Percentiles rank a stretch among this genome's conserved stretches.
phyloP scores from a whole-genome alignment of 2,888 invertebrate genomes.

The Meteorus colon region DNA sequence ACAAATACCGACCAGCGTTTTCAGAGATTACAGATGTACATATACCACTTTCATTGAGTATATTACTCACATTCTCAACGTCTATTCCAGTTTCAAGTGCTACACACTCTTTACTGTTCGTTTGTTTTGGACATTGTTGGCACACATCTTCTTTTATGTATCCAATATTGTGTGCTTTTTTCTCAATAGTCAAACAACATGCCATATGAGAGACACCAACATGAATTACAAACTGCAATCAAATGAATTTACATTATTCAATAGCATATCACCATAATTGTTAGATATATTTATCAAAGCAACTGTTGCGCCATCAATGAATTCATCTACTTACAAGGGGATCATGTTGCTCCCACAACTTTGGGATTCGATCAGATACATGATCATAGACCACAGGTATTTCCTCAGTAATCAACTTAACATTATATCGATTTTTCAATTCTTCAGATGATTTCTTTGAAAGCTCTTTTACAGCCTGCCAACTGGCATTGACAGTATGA shows the following conservation, averaged over 20 bases:
- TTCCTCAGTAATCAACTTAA: constrained; percentile 77
- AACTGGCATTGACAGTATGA: constrained; percentile 86
- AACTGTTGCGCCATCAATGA: not conserved
- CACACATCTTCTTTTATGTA: constrained; percentile 76
- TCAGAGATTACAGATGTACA: constrained; percentile 75
- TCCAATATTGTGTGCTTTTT: constrained; percentile 78
- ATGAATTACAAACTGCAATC: constrained; percentile 83
- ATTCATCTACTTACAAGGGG: constrained; percentile 77
- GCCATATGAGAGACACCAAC: constrained; percentile 84
- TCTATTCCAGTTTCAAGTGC: constrained; percentile 77
- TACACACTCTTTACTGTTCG: constrained; percentile 73
- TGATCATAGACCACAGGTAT: constrained; percentile 83
- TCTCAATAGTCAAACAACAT: constrained; percentile 80
- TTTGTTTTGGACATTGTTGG: constrained; percentile 72
- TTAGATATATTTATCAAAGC: not conserved
- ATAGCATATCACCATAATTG: not conserved
- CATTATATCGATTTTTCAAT: constrained; percentile 74
- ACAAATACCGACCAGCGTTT: constrained; percentile 85
- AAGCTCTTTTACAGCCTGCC: constrained; percentile 84
- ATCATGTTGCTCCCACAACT: constrained; percentile 81
- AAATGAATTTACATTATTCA: constrained; percentile 7
- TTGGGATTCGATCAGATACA: constrained; percentile 79
- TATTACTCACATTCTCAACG: constrained; percentile 75
- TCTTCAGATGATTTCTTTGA: constrained; percentile 73
- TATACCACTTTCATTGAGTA: constrained; percentile 73